Conservation (phyloP, 1,140 invertebrate species). For the Pseudobourletiella spinata region DNA sequence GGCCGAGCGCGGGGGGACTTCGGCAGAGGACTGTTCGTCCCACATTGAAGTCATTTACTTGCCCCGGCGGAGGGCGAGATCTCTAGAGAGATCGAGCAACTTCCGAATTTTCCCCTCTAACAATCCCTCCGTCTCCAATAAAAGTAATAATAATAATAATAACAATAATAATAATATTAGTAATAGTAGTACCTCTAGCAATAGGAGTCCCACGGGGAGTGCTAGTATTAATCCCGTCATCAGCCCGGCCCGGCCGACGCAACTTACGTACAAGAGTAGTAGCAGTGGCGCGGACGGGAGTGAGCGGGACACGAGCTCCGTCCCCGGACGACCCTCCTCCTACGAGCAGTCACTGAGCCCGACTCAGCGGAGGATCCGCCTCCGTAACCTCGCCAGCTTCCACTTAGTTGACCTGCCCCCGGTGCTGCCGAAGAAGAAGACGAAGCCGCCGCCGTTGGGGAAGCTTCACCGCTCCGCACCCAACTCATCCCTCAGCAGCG, state of each 20-base stretch:
- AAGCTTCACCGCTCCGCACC: constrained; percentile 23
- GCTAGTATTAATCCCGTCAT: too few species aligned
- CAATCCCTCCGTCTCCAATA: constrained; percentile 17
- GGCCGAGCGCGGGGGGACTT: too few species aligned
- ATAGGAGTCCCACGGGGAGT: not conserved
- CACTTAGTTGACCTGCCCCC: not conserved
- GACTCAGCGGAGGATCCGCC: not conserved
- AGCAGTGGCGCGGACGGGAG: too few species aligned
- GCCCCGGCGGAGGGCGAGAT: constrained; percentile 34
- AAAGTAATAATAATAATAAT: constrained; percentile 2
- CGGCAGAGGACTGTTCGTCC: constrained; percentile 1
- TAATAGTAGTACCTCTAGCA: not conserved
- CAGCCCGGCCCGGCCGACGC: too few species aligned
- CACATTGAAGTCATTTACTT: too few species aligned
- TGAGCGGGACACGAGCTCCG: not conserved
- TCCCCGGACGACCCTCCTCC: not conserved
- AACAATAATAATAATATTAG: too few species aligned
- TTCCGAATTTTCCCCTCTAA: constrained; percentile 31
- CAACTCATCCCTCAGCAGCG: constrained; percentile 27
- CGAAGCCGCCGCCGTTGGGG: constrained; percentile 18
- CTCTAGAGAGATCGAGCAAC: constrained; percentile 36
- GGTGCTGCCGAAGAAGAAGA: not conserved
- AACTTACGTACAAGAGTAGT: too few species aligned
- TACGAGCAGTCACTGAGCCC: constrained; percentile 9
- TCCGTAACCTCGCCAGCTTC: not conserved